Percentiles rank a stretch among this genome's conserved stretches.
Conservation (phyloP, 2,888 invertebrate genomes). For the Mimas tiliae region DNA sequence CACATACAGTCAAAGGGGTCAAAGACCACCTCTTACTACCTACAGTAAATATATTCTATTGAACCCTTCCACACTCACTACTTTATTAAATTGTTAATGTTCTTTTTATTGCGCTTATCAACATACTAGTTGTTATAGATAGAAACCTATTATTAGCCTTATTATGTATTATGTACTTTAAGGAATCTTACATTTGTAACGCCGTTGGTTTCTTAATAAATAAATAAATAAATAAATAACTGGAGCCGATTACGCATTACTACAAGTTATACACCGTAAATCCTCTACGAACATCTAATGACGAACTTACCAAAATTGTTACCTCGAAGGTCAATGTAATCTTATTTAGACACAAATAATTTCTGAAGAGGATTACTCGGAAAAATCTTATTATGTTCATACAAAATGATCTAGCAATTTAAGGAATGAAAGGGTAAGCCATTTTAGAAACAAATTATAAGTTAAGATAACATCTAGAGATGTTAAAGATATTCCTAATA, state of each 20-base stretch:
- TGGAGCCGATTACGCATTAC: background rate
- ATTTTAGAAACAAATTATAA: constrained; percentile 4
- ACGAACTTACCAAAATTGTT: background rate
- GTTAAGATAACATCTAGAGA: background rate
- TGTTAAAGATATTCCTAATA: background rate
- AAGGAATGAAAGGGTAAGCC: background rate
- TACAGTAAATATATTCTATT: no score
- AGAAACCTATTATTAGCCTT: no score
- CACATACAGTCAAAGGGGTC: no score
- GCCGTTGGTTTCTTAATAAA: no score
- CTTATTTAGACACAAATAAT: constrained; percentile 1
- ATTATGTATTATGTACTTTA: no score
- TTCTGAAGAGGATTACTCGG: constrained; percentile 5
- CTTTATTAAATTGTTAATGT: no score
- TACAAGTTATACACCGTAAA: background rate
- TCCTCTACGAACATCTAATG: background rate
- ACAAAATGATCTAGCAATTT: constrained; percentile 1
- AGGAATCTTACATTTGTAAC: no score
- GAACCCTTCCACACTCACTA: no score
- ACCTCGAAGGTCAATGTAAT: background rate
- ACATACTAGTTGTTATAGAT: no score
- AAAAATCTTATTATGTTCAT: constrained; percentile 3
- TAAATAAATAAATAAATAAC: background rate
- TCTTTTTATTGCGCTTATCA: no score
- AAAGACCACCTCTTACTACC: no score